Conservation (phyloP, 2,888 invertebrate genomes). For the Cyrtodaria siliqua region DNA sequence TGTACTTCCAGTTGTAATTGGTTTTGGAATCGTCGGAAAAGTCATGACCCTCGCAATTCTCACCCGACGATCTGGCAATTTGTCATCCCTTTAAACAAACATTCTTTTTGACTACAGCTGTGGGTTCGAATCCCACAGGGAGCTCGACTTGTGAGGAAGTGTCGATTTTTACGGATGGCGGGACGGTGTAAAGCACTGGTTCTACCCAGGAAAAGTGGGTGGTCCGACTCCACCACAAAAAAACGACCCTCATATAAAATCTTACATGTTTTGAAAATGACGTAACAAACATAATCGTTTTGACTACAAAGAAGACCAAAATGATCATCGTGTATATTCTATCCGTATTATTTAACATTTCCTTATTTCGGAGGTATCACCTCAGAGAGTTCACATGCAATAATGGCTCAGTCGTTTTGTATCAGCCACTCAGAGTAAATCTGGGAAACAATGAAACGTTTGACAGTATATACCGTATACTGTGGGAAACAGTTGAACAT, state of each 20-base stretch:
- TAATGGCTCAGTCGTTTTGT: constrained; percentile 51
- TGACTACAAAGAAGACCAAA: constrained; percentile 88
- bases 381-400: constrained; percentile 56
- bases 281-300: no score
- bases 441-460: constrained; percentile 66
- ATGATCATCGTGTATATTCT: constrained; percentile 89
- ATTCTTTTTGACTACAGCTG: no score
- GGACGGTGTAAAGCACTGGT: no score
- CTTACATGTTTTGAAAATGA: no score
- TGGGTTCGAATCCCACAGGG: no score
- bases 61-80: constrained; percentile 90
- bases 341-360: constrained; percentile 90
- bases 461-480: constrained; percentile 75
- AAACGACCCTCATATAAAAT: no score
- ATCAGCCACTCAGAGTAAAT: constrained; percentile 63
- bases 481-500: constrained; percentile 81
- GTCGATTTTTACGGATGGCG: no score
- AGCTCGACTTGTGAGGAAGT: no score
- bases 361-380: constrained; percentile 85
- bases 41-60: constrained; percentile 92
- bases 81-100: constrained; percentile 91
- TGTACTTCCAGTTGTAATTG: constrained; percentile 90
- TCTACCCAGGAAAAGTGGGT: no score
- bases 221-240: no score
- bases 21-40: constrained; percentile 92